phyloP scores from a whole-genome alignment of 1,140 invertebrate species.

The Hycleus cichorii region DNA sequence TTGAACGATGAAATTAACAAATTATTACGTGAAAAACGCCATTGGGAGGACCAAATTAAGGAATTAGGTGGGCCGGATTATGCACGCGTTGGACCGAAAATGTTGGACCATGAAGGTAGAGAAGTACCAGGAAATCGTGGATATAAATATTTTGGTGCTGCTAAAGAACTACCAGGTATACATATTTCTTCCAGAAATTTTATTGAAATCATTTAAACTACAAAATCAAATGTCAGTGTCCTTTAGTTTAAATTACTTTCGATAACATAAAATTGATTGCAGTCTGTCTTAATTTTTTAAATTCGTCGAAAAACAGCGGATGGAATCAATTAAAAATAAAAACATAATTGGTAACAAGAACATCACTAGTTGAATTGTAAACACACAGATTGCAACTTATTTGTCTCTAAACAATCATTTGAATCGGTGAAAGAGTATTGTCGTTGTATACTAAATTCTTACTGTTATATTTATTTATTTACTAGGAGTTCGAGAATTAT shows the following conservation, averaged over 20 bases:
- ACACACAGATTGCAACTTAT: too few species aligned
- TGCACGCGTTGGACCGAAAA: conserved; percentile 80
- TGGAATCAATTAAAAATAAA: not conserved
- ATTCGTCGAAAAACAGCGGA: too few species aligned
- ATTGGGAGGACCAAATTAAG: conserved; percentile 96
- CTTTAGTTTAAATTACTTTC: too few species aligned
- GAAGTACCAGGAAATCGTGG: conserved; percentile 97
- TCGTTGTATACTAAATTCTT: conserved; percentile 3
- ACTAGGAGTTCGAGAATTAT: conserved; percentile 88
- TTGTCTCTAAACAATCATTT: too few species aligned
- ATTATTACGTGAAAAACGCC: conserved; percentile 85
- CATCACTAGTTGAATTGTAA: too few species aligned
- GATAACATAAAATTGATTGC: too few species aligned
- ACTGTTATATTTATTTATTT: not conserved
- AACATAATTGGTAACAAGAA: conserved; percentile 7
- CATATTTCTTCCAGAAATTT: not conserved
- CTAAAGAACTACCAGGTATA: conserved; percentile 88
- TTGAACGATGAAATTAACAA: conserved; percentile 99
- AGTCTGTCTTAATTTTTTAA: too few species aligned
- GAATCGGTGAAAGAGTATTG: conserved; percentile 1
- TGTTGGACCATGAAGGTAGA: conserved; percentile 92
- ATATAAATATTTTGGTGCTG: conserved; percentile 99
- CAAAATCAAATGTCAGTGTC: too few species aligned
- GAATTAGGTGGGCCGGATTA: conserved; percentile 95
- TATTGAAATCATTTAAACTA: not conserved